Percentiles rank a stretch among this genome's conserved stretches.
Evolutionary conservation across 2,797 vertebrate genomes (phyloP).

Genomic region (Clarias pachynema): DNA sequence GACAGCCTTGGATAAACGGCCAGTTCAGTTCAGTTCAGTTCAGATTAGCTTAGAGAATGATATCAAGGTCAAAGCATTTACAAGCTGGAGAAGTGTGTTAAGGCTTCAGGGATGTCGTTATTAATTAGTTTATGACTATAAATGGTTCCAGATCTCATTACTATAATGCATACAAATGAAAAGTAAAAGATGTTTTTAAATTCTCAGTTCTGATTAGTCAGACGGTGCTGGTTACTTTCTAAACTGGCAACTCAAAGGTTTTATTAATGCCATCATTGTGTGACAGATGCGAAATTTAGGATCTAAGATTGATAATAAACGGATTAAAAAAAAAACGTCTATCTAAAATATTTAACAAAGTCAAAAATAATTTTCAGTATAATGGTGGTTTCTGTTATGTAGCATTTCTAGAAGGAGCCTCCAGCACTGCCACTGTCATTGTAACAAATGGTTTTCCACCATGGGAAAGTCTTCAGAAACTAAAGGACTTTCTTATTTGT

Average conservation of each 20-base stretch:
- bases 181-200: background rate
- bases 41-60: background rate
- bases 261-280: background rate
- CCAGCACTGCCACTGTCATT: background rate
- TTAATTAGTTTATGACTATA: background rate
- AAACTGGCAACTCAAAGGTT: background rate
- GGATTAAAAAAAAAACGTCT: background rate
- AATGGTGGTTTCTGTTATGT: background rate
- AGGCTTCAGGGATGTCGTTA: background rate
- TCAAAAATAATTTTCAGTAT: background rate
- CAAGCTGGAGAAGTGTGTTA: background rate
- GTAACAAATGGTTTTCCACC: background rate
- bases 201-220: background rate
- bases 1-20: slow-evolving; percentile 12
- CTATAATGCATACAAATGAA: background rate
- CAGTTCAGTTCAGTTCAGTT: background rate
- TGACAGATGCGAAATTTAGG: background rate
- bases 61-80: slow-evolving; percentile 3
- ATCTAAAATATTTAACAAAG: background rate
- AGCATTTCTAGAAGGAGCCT: background rate
- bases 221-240: background rate
- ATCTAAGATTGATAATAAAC: background rate
- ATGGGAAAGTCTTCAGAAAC: background rate
- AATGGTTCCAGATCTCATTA: background rate
- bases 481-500: background rate